Evolutionary conservation across 2,888 invertebrate genomes (phyloP).

Genomic region (Volucella zonaria): DNA sequence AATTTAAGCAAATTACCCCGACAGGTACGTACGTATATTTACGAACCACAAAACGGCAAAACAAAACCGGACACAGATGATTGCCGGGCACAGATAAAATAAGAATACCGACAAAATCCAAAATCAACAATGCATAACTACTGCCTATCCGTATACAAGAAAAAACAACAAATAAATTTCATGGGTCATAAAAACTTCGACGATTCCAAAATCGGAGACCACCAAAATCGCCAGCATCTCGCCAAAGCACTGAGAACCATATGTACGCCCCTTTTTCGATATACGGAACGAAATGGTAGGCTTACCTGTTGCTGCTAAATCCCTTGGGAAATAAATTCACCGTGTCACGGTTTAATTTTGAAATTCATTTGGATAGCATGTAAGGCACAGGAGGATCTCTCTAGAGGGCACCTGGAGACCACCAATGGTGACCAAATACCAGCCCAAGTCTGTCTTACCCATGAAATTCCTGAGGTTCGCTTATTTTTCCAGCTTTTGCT

Average conservation of each 20-base stretch:
- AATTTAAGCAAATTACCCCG: conserved; percentile 57
- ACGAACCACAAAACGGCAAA: conserved; percentile 23
- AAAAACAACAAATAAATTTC: conserved; percentile 58
- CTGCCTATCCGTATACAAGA: not conserved
- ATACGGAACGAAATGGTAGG: conserved; percentile 44
- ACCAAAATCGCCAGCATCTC: conserved; percentile 64
- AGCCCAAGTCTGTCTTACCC: conserved; percentile 21
- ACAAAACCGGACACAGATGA: conserved; percentile 41
- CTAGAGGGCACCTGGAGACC: conserved; percentile 66
- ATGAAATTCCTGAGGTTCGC: not conserved
- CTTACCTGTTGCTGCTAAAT: conserved; percentile 64
- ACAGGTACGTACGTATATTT: not conserved
- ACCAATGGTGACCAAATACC: conserved; percentile 57
- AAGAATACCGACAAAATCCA: not conserved
- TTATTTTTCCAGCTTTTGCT: not conserved
- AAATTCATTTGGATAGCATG: conserved; percentile 55
- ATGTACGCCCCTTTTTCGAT: conserved; percentile 57
- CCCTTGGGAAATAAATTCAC: conserved; percentile 66
- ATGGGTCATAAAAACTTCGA: conserved; percentile 68
- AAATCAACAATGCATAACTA: conserved; percentile 13
- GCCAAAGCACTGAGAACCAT: not conserved
- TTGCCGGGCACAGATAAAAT: not conserved
- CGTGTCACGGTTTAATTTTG: conserved; percentile 66
- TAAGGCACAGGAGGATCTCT: conserved; percentile 46
- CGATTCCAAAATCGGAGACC: conserved; percentile 55